A percentile compares a stretch with the other conserved stretches of the same genome.
These are phyloP conservation scores for Dasyurus viverrinus DNA, from an alignment of 2,113 vertebrate genomes.

Conservation along the genomic window DNA sequence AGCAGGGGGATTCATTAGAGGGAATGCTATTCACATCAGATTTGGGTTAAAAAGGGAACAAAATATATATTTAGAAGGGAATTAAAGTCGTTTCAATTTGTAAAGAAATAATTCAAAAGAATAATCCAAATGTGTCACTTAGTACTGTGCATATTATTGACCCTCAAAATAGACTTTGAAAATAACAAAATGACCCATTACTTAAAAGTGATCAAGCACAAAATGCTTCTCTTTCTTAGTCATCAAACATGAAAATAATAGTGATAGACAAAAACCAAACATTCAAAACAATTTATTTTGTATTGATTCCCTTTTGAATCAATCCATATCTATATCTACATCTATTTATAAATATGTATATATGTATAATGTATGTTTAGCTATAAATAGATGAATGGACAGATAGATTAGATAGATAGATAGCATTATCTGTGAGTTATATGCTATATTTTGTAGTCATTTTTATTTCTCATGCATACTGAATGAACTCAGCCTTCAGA, in stretches of 20 bases:
- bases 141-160: not conserved
- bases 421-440: not conserved
- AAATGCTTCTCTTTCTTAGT: not conserved
- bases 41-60: no score
- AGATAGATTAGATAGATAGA: no score
- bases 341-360: no score
- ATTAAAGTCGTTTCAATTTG: no score
- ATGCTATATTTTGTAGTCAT: not conserved
- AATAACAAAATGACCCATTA: not conserved
- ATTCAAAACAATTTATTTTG: not conserved
- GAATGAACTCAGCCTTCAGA: slow-evolving; percentile 20
- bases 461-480: not conserved
- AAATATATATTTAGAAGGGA: no score
- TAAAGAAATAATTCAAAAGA: no score
- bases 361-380: no score
- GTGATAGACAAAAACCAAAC: not conserved
- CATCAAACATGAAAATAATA: not conserved
- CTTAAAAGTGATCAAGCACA: not conserved
- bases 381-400: no score
- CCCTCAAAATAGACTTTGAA: not conserved
- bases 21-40: no score
- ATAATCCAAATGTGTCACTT: not conserved
- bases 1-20: no score
- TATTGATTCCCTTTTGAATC: not conserved
- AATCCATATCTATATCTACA: not conserved